These are phyloP conservation scores for Ariolimax columbianus DNA, from an alignment of 2,888 invertebrate species.

Conservation along the genomic window DNA sequence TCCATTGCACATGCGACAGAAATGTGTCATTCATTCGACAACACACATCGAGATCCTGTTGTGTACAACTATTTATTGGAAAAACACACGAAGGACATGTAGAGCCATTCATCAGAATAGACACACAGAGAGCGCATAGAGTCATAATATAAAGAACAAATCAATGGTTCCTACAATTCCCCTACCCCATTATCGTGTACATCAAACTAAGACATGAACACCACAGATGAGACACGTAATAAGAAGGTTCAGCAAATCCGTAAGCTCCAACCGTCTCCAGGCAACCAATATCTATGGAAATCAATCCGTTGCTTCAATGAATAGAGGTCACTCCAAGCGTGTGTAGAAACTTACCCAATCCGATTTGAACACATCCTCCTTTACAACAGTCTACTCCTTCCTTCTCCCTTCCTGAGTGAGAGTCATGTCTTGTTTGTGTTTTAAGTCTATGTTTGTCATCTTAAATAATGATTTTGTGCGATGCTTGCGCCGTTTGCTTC, in stretches of 20 bases:
- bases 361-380: neutral
- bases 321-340: neutral
- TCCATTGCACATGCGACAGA: no score
- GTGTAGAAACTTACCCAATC: neutral
- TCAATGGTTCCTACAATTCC: no score
- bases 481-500: neutral
- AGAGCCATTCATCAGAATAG: no score
- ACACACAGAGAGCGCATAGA: no score
- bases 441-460: neutral
- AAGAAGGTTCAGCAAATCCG: neutral
- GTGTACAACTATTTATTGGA: no score
- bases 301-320: neutral
- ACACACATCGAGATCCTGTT: no score
- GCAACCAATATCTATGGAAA: constrained; percentile 1
- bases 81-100: no score
- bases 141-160: no score
- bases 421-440: no score
- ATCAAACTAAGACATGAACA: no score
- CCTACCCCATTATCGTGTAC: no score
- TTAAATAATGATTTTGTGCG: neutral
- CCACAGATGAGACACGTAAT: neutral
- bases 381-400: neutral
- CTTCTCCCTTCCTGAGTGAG: neutral
- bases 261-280: neutral
- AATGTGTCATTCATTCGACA: no score